A percentile compares a stretch with the other conserved stretches of the same genome.
These are phyloP conservation scores for Macrostomum cliftonense DNA, from an alignment of 2,888 invertebrate genomes.

Conservation along the genomic window DNA sequence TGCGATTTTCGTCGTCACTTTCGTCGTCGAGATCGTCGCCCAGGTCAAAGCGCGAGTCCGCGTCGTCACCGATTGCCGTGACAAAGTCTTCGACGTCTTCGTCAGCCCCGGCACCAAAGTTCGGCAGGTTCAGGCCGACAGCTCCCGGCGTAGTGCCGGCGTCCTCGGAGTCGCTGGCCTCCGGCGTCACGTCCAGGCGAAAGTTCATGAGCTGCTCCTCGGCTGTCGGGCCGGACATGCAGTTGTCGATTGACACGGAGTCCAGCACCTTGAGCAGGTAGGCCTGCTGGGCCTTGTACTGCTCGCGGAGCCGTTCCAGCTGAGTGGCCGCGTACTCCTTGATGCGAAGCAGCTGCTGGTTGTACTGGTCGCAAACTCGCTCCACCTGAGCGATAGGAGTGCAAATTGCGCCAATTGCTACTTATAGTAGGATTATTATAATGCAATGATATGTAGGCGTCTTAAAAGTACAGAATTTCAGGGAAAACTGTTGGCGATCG, in stretches of 20 bases:
- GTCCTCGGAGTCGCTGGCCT: no score
- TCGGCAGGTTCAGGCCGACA: no score
- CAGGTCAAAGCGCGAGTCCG: no score
- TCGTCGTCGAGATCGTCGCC: no score
- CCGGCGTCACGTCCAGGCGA: slow-evolving; percentile 33
- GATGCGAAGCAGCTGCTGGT: slow-evolving; percentile 78
- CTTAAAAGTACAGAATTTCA: no score
- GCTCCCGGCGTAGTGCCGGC: no score
- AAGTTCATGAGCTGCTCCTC: slow-evolving; percentile 58
- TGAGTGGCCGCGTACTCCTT: slow-evolving; percentile 83
- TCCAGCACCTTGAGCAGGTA: slow-evolving; percentile 78
- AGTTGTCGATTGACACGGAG: slow-evolving; percentile 79
- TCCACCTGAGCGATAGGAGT: slow-evolving; percentile 48
- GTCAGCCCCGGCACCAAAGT: no score
- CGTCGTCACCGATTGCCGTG: no score
- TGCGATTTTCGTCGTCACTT: no score
- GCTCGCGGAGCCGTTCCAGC: slow-evolving; percentile 65
- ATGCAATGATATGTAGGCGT: no score
- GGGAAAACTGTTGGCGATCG: no score
- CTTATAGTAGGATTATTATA: slow-evolving; percentile 80
- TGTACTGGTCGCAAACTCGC: slow-evolving; percentile 82
- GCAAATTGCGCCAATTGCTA: slow-evolving; percentile 43
- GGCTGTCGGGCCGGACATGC: slow-evolving; percentile 41
- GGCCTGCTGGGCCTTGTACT: slow-evolving; percentile 85
- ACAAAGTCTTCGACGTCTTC: no score